Evolutionary conservation across 2,113 vertebrate genomes (phyloP).

Genomic region (Connochaetes taurinus): DNA sequence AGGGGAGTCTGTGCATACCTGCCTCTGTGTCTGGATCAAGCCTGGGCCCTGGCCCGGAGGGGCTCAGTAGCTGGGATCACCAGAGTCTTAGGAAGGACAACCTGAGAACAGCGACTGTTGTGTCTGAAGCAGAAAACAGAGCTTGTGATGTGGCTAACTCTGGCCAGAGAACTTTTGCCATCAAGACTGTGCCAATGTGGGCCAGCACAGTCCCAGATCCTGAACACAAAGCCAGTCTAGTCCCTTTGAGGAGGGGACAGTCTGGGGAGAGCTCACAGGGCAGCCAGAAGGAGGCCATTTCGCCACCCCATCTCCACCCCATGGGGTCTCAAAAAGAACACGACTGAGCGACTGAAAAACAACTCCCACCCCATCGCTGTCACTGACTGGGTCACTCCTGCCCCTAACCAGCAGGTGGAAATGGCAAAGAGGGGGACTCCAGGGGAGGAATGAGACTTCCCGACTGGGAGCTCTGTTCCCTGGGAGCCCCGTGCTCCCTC

Average conservation of each 20-base stretch:
- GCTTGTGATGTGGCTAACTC: background rate
- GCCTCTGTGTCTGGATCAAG: background rate
- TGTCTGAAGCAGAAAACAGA: background rate
- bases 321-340: background rate
- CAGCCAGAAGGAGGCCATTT: background rate
- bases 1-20: accelerated
- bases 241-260: background rate
- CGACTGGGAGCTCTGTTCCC: background rate
- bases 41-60: background rate
- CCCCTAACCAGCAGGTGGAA: background rate
- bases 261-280: background rate
- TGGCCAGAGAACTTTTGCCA: background rate
- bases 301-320: background rate
- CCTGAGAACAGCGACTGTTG: background rate
- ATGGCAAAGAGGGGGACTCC: background rate
- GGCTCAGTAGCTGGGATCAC: background rate
- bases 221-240: background rate
- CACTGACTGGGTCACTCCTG: background rate
- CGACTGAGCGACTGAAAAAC: background rate
- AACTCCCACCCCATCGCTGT: background rate
- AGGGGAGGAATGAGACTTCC: background rate
- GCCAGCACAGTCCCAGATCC: background rate
- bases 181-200: background rate
- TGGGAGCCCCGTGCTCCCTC: background rate
- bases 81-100: background rate